phyloP scores from a whole-genome alignment of 1,140 invertebrate genomes.

The Dinoponera quadriceps region DNA sequence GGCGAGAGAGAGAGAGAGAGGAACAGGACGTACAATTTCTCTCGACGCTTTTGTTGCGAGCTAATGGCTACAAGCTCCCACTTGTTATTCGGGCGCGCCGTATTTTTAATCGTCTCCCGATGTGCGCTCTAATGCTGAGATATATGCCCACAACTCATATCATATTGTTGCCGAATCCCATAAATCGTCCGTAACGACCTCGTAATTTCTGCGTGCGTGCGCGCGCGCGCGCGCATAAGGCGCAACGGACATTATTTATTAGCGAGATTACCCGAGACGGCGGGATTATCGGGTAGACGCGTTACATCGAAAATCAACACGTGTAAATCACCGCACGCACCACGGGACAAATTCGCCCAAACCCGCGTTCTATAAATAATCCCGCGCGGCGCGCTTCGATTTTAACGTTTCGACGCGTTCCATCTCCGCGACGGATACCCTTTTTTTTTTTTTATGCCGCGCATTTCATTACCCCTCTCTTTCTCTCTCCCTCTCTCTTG shows the following conservation, averaged over 20 bases:
- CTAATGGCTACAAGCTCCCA: conserved; percentile 31
- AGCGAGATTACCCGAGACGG: conserved; percentile 57
- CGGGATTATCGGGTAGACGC: conserved; percentile 28
- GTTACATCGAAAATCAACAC: conserved; percentile 55
- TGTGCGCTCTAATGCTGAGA: conserved; percentile 5
- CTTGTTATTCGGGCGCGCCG: conserved; percentile 16
- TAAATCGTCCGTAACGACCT: conserved; percentile 67
- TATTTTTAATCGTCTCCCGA: conserved; percentile 37
- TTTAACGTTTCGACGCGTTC: too few relatives aligned
- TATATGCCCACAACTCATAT: conserved; percentile 34
- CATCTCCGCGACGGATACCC: too few relatives aligned
- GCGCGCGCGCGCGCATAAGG: conserved; percentile 32
- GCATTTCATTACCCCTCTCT: too few relatives aligned
- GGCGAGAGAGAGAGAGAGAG: conserved; percentile 58
- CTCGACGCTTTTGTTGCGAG: conserved; percentile 38
- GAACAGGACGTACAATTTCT: conserved; percentile 23
- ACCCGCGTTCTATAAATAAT: background rate
- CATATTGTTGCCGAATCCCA: conserved; percentile 69
- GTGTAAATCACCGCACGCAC: conserved; percentile 39
- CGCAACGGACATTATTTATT: conserved; percentile 66
- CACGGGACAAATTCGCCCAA: conserved; percentile 30
- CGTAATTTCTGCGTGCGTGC: conserved; percentile 57
- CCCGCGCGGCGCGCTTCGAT: background rate
- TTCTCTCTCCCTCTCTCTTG: too few relatives aligned
- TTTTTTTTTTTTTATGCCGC: too few relatives aligned